Base-by-base conservation (phyloP, 2,888 invertebrate species). In the Protonemura montana region DNA sequence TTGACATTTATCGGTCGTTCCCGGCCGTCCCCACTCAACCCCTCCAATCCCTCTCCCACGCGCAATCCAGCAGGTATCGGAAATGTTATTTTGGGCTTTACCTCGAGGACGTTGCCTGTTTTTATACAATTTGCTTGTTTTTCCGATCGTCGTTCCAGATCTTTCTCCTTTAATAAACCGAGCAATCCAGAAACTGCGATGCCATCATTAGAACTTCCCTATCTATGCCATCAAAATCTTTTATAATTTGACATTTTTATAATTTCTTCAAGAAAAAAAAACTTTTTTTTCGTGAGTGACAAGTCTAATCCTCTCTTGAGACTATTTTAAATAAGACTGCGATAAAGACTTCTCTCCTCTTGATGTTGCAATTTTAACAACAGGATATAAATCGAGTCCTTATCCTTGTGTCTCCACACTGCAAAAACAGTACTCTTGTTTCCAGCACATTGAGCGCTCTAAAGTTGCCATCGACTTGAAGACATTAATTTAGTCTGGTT, bases 381-480 rank as follows among this genome's bases (percentile, higher is more conserved):
- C 41, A 42, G 41, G 42, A 41, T 83, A 26, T 83, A 26, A 41
- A 83, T 83, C 42, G 82, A 41, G 29, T 42, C 41, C 16, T 28
- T 30, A 41, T 78, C 78, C 78, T 26, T 21, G 6, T 42, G 41
- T 83, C 82, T 83, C 82, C 26, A n/a, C n/a, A n/a, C n/a, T n/a
- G n/a, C n/a, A n/a, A n/a, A n/a, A n/a, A n/a, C n/a, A n/a, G n/a
- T n/a, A n/a, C n/a, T n/a, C n/a, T n/a, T n/a, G n/a, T n/a, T n/a
- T n/a, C n/a, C n/a, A n/a, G n/a, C n/a, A n/a, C n/a, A n/a, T n/a
- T n/a, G n/a, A n/a, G n/a, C n/a, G n/a, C n/a, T n/a, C n/a, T n/a
- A n/a, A n/a, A n/a, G n/a, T n/a, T n/a, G n/a, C n/a, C n/a, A n/a
- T n/a, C n/a, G n/a, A n/a, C n/a, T n/a, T n/a, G n/a, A n/a, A n/a